phyloP scores from a whole-genome alignment of 1,140 invertebrate genomes.

The Mactra quadrangularis region DNA sequence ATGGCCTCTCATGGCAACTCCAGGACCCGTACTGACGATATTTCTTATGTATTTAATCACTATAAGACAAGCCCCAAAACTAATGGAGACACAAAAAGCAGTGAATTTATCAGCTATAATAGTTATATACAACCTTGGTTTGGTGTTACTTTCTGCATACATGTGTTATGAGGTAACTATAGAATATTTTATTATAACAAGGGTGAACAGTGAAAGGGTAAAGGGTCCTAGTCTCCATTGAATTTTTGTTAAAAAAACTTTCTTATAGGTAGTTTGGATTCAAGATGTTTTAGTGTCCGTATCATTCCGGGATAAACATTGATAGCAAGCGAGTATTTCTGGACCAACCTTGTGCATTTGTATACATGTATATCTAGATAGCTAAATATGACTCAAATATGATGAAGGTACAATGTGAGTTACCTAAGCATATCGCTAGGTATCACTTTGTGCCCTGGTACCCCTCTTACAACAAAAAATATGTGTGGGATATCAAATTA shows the following conservation, averaged over 20 bases:
- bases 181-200: neutral
- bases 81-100: conserved; percentile 94
- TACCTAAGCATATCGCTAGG: too few relatives aligned
- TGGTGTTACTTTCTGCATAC: conserved; percentile 92
- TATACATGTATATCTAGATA: too few relatives aligned
- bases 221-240: neutral
- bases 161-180: conserved; percentile 82
- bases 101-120: conserved; percentile 90
- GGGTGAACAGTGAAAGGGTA: neutral
- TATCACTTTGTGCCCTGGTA: too few relatives aligned
- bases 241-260: neutral
- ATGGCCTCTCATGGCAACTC: conserved; percentile 83
- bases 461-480: too few relatives aligned
- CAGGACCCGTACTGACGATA: conserved; percentile 79
- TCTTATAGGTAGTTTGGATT: neutral
- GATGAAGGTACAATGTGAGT: too few relatives aligned
- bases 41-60: conserved; percentile 81
- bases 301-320: neutral
- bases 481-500: too few relatives aligned
- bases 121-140: conserved; percentile 92
- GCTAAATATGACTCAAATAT: too few relatives aligned
- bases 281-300: neutral
- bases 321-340: too few relatives aligned
- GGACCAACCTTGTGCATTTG: too few relatives aligned
- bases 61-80: conserved; percentile 90